These are phyloP conservation scores for Mythimna ferrago DNA, from an alignment of 2,888 invertebrate species.

Conservation along the genomic window DNA sequence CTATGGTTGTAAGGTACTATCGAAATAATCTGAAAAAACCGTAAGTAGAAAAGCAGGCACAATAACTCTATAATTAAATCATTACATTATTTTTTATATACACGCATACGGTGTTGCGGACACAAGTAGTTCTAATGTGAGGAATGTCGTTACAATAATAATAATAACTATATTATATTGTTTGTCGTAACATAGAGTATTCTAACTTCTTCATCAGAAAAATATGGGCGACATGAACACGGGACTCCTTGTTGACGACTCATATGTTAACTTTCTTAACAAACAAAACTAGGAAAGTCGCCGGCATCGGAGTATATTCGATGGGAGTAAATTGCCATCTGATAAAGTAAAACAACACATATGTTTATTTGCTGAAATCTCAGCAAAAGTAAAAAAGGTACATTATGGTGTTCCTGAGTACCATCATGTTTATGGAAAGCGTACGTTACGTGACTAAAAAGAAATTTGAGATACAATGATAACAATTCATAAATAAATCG, in stretches of 20 bases:
- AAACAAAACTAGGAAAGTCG: slow-evolving; percentile 86
- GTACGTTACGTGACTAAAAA: too few species aligned
- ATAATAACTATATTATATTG: background rate
- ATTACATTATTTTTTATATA: too few species aligned
- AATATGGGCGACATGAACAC: slow-evolving; percentile 86
- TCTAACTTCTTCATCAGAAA: slow-evolving; percentile 83
- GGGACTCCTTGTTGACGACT: slow-evolving; percentile 83
- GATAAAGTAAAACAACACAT: slow-evolving; percentile 10
- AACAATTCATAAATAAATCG: background rate
- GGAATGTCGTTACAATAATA: background rate
- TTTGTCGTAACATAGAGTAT: background rate
- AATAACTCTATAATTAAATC: too few species aligned
- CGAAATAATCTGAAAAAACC: too few species aligned
- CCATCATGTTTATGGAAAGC: background rate
- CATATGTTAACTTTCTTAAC: slow-evolving; percentile 80
- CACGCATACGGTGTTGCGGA: background rate
- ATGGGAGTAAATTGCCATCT: slow-evolving; percentile 87
- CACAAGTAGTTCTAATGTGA: background rate
- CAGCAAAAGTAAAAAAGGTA: background rate
- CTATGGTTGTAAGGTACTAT: too few species aligned
- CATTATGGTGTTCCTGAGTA: background rate
- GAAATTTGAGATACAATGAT: background rate
- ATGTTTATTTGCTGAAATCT: background rate
- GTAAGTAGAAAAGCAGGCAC: too few species aligned
- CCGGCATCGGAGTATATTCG: slow-evolving; percentile 87